A percentile compares a stretch with the other conserved stretches of the same genome.
phyloP scores from a whole-genome alignment of 1,140 invertebrate genomes.

The Saccostrea echinata region DNA sequence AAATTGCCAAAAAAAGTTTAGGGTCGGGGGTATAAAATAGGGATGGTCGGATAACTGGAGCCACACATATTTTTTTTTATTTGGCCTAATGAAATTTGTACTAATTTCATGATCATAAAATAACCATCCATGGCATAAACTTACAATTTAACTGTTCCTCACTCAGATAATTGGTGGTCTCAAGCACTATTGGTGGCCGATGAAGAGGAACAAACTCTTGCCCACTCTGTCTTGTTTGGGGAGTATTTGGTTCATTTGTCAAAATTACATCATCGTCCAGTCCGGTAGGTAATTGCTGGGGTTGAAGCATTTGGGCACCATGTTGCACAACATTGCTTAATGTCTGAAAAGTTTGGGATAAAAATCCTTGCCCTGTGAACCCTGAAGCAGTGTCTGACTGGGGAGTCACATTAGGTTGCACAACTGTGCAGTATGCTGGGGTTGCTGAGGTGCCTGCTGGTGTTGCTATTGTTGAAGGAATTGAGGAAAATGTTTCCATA shows the following conservation, averaged over 20 bases:
- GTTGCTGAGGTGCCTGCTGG: background rate
- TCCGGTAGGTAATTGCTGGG: background rate
- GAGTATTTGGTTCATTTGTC: background rate
- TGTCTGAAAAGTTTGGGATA: background rate
- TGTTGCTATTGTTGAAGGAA: background rate
- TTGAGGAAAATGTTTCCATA: background rate
- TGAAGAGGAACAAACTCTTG: background rate
- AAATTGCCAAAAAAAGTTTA: too few relatives aligned
- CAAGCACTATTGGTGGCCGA: background rate
- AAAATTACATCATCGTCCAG: background rate
- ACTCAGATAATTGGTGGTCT: background rate
- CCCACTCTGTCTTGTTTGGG: background rate
- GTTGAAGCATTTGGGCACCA: background rate
- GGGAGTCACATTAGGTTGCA: background rate
- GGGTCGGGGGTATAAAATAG: too few relatives aligned
- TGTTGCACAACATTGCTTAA: background rate
- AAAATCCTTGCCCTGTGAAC: background rate
- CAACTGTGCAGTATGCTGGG: background rate
- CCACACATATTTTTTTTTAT: too few relatives aligned
- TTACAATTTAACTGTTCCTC: constrained; percentile 15
- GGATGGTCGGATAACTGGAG: too few relatives aligned
- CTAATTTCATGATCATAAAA: background rate
- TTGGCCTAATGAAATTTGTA: too few relatives aligned
- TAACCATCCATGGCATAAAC: background rate
- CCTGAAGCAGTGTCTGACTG: background rate